Percentiles rank a stretch among this genome's conserved stretches.
Evolutionary conservation across 2,888 invertebrate species (phyloP).

Genomic region (Drosophila infuscata): DNA sequence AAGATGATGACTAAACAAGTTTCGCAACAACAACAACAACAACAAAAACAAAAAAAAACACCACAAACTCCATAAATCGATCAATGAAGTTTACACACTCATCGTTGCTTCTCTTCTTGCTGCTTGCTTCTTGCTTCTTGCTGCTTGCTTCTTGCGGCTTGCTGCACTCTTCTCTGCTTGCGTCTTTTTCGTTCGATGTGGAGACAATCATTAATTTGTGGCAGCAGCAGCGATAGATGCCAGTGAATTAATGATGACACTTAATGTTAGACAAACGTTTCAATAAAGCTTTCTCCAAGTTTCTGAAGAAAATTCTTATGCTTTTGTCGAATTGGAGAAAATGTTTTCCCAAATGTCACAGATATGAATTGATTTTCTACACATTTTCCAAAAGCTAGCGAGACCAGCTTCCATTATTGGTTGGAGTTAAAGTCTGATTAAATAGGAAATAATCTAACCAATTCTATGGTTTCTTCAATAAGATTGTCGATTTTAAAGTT

Average conservation of each 20-base stretch:
- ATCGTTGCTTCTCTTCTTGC: neutral
- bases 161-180: neutral
- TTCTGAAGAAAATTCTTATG: conserved; percentile 2
- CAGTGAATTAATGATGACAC: conserved; percentile 28
- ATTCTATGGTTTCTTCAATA: neutral
- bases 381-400: neutral
- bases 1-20: conserved; percentile 49
- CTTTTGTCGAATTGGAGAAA: conserved; percentile 25
- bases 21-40: conserved; percentile 10
- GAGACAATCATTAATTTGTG: conserved; percentile 25
- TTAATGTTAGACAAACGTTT: conserved; percentile 25
- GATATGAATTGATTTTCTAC: neutral
- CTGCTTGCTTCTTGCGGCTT: neutral
- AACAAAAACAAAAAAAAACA: too few species aligned
- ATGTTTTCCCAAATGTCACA: conserved; percentile 14
- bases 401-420: neutral
- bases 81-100: conserved; percentile 34
- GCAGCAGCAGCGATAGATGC: conserved; percentile 31
- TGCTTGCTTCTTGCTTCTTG: neutral
- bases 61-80: conserved; percentile 36
- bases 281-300: conserved; percentile 44
- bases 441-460: neutral
- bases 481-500: neutral
- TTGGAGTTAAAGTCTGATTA: neutral
- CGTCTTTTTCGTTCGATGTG: neutral